A percentile compares a stretch with the other conserved stretches of the same genome.
These are phyloP conservation scores for Drosophila pegasa DNA, from an alignment of 2,888 invertebrate genomes.

Conservation along the genomic window DNA sequence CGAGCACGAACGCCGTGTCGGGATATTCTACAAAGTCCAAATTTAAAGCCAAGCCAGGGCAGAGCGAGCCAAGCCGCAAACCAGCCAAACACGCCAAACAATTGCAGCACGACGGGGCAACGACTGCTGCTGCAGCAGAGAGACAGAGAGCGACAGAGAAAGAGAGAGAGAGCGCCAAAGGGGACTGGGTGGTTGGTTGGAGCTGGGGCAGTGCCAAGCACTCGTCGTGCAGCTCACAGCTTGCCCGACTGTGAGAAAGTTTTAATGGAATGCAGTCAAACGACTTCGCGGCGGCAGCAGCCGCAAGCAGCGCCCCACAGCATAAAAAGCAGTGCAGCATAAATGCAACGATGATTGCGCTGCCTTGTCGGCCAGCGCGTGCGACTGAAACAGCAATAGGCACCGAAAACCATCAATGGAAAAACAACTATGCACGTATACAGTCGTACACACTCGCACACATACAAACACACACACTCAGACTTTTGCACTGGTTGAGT, in stretches of 20 bases:
- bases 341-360: constrained; percentile 46
- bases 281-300: constrained; percentile 68
- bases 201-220: constrained; percentile 44
- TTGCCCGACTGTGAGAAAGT: constrained; percentile 84
- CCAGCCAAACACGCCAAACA: constrained; percentile 78
- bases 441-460: constrained; percentile 21
- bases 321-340: constrained; percentile 73
- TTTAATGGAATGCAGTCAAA: constrained; percentile 85
- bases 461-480: constrained; percentile 17
- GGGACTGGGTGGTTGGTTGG: constrained; percentile 13
- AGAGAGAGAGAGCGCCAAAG: not conserved
- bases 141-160: not conserved
- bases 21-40: constrained; percentile 70
- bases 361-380: constrained; percentile 26
- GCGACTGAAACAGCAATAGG: constrained; percentile 56
- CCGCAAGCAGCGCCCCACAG: constrained; percentile 55
- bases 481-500: constrained; percentile 42
- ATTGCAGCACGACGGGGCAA: constrained; percentile 65
- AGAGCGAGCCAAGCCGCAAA: constrained; percentile 55
- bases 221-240: constrained; percentile 35
- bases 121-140: constrained; percentile 27
- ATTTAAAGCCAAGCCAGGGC: constrained; percentile 36
- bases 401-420: constrained; percentile 81
- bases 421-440: constrained; percentile 70
- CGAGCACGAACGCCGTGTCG: constrained; percentile 44